Evolutionary conservation across 2,888 invertebrate species (phyloP).

Genomic region (Brassicogethes aeneus): DNA sequence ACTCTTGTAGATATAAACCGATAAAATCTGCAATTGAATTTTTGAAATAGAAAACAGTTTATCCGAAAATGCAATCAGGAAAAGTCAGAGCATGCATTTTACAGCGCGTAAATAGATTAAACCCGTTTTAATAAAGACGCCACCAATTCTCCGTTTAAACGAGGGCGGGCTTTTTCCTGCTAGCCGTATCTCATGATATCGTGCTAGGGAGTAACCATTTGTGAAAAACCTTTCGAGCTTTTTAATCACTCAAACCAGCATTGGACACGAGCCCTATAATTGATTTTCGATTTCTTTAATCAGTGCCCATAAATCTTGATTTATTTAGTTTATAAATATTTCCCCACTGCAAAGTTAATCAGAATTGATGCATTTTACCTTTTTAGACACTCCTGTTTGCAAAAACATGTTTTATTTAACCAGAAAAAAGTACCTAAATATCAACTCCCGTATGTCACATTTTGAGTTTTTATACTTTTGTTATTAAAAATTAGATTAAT

Average conservation of each 20-base stretch:
- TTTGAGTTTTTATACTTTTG: too few relatives aligned
- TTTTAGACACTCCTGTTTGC: too few relatives aligned
- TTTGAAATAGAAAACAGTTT: too few relatives aligned
- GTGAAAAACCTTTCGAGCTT: constrained; percentile 19
- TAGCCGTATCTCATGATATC: constrained; percentile 20
- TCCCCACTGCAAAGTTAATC: too few relatives aligned
- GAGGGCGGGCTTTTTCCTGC: constrained; percentile 6
- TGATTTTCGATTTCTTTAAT: constrained; percentile 23
- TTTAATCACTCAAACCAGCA: constrained; percentile 22
- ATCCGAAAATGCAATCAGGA: neutral
- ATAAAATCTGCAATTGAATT: too few relatives aligned
- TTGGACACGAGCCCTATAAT: constrained; percentile 19
- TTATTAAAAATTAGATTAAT: too few relatives aligned
- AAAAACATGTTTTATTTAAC: too few relatives aligned
- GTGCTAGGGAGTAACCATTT: constrained; percentile 19
- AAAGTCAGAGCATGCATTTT: neutral
- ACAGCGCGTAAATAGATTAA: neutral
- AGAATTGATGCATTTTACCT: too few relatives aligned
- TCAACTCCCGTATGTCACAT: too few relatives aligned
- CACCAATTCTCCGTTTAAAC: neutral
- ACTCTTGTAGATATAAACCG: too few relatives aligned
- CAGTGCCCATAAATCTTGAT: constrained; percentile 19
- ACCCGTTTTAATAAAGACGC: neutral
- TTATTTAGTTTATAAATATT: too few relatives aligned
- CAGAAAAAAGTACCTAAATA: too few relatives aligned